phyloP scores from a whole-genome alignment of 2,888 invertebrate species.

The Trichacis sp. region DNA sequence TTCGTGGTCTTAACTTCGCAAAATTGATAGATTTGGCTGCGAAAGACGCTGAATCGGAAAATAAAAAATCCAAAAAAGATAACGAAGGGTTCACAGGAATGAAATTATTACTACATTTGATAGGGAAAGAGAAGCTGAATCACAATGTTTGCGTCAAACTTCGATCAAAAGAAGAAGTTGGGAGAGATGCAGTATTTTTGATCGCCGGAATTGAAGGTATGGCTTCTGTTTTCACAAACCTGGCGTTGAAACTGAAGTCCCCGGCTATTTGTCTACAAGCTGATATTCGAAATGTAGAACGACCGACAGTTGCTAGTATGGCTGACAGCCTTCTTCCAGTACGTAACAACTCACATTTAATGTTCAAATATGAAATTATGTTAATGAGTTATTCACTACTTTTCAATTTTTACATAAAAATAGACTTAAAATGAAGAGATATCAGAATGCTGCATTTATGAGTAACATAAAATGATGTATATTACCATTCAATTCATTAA shows the following conservation, averaged over 20 bases:
- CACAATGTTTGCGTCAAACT: slow-evolving; percentile 50
- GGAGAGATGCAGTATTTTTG: slow-evolving; percentile 56
- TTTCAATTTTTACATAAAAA: too few species aligned
- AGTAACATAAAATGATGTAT: too few species aligned
- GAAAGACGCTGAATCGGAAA: slow-evolving; percentile 34
- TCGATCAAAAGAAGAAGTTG: slow-evolving; percentile 43
- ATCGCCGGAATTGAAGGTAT: slow-evolving; percentile 68
- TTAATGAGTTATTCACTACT: too few species aligned
- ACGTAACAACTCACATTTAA: slow-evolving; percentile 41
- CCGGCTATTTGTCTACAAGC: slow-evolving; percentile 59
- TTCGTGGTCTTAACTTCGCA: slow-evolving; percentile 83
- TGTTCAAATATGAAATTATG: too few species aligned
- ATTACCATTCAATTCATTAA: too few species aligned
- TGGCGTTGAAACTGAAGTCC: slow-evolving; percentile 57
- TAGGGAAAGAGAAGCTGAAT: slow-evolving; percentile 35
- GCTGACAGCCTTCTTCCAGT: slow-evolving; percentile 72
- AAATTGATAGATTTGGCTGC: slow-evolving; percentile 70
- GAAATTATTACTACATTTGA: slow-evolving; percentile 45
- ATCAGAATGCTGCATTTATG: too few species aligned
- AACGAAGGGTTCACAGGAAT: slow-evolving; percentile 45
- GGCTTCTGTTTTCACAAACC: slow-evolving; percentile 55
- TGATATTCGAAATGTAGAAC: slow-evolving; percentile 59
- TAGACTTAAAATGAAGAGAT: too few species aligned
- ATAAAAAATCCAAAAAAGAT: slow-evolving; percentile 5
- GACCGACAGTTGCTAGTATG: slow-evolving; percentile 70